Percentiles rank a stretch among this genome's conserved stretches.
phyloP scores from a whole-genome alignment of 2,888 invertebrate species.

The Dermolepida albohirtum region DNA sequence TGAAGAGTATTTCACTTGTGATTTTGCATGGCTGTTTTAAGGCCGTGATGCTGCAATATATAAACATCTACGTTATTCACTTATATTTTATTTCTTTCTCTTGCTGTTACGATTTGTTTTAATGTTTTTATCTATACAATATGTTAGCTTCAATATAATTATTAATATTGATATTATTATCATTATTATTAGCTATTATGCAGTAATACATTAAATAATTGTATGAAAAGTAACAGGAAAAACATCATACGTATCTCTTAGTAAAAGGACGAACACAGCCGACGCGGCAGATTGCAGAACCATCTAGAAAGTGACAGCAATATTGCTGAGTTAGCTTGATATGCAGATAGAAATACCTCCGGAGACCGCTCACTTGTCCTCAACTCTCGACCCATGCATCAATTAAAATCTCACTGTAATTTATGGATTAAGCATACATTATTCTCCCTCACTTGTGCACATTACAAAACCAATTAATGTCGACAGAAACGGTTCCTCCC shows the following conservation, averaged over 20 bases:
- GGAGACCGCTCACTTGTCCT: slow-evolving; percentile 46
- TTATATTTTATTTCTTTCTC: no score
- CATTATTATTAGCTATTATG: no score
- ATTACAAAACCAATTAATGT: slow-evolving; percentile 32
- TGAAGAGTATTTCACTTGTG: no score
- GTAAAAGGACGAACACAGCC: slow-evolving; percentile 44
- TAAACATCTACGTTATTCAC: no score
- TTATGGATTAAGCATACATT: slow-evolving; percentile 42
- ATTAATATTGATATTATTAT: no score
- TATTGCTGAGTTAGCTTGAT: slow-evolving; percentile 37
- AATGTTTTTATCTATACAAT: no score
- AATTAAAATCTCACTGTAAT: slow-evolving; percentile 45
- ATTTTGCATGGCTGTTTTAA: no score
- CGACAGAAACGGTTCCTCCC: slow-evolving; percentile 22
- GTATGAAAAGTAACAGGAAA: no score
- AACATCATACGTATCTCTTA: slow-evolving; percentile 14
- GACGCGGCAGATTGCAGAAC: slow-evolving; percentile 44
- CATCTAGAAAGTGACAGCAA: slow-evolving; percentile 13
- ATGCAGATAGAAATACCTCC: slow-evolving; percentile 47
- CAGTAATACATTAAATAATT: no score
- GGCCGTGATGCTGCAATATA: no score
- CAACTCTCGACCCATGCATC: slow-evolving; percentile 45
- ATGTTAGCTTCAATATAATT: no score
- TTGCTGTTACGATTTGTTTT: no score
- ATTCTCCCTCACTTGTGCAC: slow-evolving; percentile 19